Percentiles rank a stretch among this genome's conserved stretches.
These are phyloP conservation scores for Drosophila peninsularis DNA, from an alignment of 2,888 invertebrate species.

Conservation along the genomic window DNA sequence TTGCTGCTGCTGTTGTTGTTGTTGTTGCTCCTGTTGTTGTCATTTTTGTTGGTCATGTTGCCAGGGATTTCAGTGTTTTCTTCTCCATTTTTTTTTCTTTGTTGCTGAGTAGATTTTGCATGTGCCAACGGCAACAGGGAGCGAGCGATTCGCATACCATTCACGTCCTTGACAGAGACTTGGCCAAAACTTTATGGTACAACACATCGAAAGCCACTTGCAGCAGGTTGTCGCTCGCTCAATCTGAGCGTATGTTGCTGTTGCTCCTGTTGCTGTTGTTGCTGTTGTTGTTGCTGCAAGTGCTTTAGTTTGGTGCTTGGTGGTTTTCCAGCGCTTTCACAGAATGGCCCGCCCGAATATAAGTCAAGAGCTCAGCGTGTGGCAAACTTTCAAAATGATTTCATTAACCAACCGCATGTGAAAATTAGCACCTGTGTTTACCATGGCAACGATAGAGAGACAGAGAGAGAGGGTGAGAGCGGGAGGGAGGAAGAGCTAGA, in stretches of 20 bases:
- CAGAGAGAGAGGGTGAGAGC: neutral
- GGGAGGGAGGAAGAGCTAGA: neutral
- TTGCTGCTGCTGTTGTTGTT: neutral
- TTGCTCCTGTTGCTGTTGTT: neutral
- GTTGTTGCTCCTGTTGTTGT: conserved; percentile 2
- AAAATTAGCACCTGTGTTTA: conserved; percentile 57
- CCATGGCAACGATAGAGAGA: neutral
- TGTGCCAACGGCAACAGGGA: conserved; percentile 24
- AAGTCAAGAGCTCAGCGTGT: conserved; percentile 46
- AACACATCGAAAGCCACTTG: conserved; percentile 54
- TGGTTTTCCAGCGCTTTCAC: conserved; percentile 27
- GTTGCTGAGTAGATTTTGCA: conserved; percentile 29
- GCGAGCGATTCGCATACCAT: conserved; percentile 10
- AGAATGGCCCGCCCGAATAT: neutral
- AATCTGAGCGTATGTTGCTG: neutral
- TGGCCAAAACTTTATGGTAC: conserved; percentile 44
- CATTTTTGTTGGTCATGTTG: conserved; percentile 57
- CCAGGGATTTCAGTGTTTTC: conserved; percentile 46
- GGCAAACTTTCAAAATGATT: conserved; percentile 57
- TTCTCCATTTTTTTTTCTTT: neutral
- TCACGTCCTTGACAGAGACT: conserved; percentile 43
- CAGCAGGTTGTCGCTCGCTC: conserved; percentile 26
- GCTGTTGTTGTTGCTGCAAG: neutral
- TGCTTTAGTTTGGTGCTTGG: conserved; percentile 9
- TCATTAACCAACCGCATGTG: conserved; percentile 63